Evolutionary conservation across 2,797 vertebrate genomes (phyloP).

Genomic region (Cirrhinus molitorella): DNA sequence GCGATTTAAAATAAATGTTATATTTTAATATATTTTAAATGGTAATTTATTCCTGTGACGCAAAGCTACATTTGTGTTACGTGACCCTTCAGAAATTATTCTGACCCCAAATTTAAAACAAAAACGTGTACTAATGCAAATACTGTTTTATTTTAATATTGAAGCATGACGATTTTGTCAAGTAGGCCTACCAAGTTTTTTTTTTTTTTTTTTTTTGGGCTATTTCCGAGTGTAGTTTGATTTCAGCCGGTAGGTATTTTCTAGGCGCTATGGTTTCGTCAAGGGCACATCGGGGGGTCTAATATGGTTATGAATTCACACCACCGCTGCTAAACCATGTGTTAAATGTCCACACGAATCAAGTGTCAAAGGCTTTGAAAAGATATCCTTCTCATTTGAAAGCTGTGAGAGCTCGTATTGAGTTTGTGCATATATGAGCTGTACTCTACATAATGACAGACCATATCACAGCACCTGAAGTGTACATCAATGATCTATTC

Average conservation of each 20-base stretch:
- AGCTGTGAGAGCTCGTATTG: neutral
- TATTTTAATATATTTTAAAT: no score
- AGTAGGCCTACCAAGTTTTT: neutral
- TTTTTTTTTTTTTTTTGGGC: no score
- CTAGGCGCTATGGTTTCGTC: slow-evolving; percentile 1
- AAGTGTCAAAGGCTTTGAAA: slow-evolving; percentile 39
- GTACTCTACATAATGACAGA: slow-evolving; percentile 1
- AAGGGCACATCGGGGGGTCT: slow-evolving; percentile 2
- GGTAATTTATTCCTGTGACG: no score
- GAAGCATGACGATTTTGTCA: neutral
- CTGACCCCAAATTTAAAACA: no score
- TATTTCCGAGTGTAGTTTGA: neutral
- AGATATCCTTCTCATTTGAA: slow-evolving; percentile 15
- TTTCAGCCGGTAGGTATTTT: neutral
- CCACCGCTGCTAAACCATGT: slow-evolving; percentile 35
- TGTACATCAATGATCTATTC: neutral
- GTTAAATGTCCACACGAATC: slow-evolving; percentile 43
- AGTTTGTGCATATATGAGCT: slow-evolving; percentile 6
- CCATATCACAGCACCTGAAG: neutral
- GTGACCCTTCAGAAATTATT: neutral
- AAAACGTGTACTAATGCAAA: neutral
- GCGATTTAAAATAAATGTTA: no score
- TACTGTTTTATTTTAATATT: neutral
- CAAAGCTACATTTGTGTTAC: neutral
- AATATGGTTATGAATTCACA: slow-evolving; percentile 51